These are phyloP conservation scores for Chaitophorus viminalis DNA, from an alignment of 2,888 invertebrate genomes.

Conservation along the genomic window DNA sequence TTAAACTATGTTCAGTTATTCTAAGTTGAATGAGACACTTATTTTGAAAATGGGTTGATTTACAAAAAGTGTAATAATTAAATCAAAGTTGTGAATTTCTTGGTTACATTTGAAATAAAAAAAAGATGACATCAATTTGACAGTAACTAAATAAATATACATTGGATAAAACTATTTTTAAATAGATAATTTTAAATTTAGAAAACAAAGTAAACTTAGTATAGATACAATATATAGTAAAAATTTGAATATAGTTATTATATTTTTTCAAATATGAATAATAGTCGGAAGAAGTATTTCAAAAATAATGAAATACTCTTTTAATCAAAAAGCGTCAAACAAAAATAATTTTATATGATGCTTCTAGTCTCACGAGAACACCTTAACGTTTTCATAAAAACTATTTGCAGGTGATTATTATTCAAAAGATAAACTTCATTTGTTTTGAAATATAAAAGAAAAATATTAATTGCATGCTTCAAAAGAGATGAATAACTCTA, in stretches of 20 bases:
- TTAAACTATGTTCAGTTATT: no score
- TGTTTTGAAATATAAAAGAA: not conserved
- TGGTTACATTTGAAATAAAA: no score
- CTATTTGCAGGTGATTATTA: slow-evolving; percentile 24
- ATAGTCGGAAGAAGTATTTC: not conserved
- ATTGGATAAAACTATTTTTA: no score
- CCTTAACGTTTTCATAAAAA: slow-evolving; percentile 9
- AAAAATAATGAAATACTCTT: not conserved
- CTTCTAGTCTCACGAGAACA: not conserved
- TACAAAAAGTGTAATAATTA: no score
- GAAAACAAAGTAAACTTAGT: not conserved
- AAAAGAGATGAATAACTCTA: not conserved
- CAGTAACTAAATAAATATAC: no score
- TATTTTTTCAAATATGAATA: not conserved
- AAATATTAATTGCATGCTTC: not conserved
- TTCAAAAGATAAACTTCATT: slow-evolving; percentile 21
- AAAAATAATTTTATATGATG: slow-evolving; percentile 5
- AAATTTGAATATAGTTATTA: not conserved
- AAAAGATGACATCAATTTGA: no score
- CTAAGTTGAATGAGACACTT: no score
- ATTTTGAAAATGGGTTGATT: no score
- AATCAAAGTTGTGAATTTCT: no score
- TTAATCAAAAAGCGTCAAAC: slow-evolving; percentile 17
- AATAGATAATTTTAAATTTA: not conserved
- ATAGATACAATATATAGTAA: not conserved